Percentiles rank a stretch among this genome's conserved stretches.
These are phyloP conservation scores for Paramuricea clavata DNA, from an alignment of 92 coral and sea anemone genomes.

Conservation along the genomic window DNA sequence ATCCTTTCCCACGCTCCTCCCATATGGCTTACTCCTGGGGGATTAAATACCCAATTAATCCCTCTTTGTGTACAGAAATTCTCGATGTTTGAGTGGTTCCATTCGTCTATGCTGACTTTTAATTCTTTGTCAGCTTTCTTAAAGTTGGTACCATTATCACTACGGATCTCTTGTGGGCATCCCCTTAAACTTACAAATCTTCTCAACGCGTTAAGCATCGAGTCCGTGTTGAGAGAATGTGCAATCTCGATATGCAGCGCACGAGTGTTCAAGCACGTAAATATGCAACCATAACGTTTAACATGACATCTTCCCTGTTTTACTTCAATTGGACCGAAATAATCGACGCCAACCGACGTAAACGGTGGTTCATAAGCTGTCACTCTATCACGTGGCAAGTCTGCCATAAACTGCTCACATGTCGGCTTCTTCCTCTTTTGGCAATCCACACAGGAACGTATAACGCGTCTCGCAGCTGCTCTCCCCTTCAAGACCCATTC, in stretches of 20 bases:
- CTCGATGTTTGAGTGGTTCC: neutral
- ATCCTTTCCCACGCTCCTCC: neutral
- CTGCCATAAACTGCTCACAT: constrained; percentile 71
- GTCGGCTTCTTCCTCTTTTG: constrained; percentile 49
- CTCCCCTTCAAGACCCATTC: constrained; percentile 73
- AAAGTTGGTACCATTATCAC: constrained; percentile 26
- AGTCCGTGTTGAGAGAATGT: constrained; percentile 35
- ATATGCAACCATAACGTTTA: constrained; percentile 55
- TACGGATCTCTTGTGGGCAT: constrained; percentile 34
- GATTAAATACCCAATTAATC: neutral
- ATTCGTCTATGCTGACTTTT: neutral
- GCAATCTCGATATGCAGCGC: constrained; percentile 38
- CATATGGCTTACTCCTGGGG: neutral
- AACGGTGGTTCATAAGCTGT: constrained; percentile 66
- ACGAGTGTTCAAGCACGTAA: constrained; percentile 55
- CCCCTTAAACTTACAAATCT: constrained; percentile 36
- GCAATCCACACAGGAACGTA: constrained; percentile 66
- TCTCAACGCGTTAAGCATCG: constrained; percentile 42
- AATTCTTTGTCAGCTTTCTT: neutral
- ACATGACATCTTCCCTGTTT: constrained; percentile 67
- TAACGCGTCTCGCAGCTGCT: constrained; percentile 57
- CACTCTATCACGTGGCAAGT: constrained; percentile 60
- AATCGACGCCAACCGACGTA: constrained; percentile 70
- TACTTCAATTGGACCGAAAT: constrained; percentile 74
- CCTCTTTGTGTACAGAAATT: neutral